Evolutionary conservation across 2,797 vertebrate species (phyloP), one percentile per base, ranked within the genome.

Genomic region (Otolemur crassicaudatus): DNA sequence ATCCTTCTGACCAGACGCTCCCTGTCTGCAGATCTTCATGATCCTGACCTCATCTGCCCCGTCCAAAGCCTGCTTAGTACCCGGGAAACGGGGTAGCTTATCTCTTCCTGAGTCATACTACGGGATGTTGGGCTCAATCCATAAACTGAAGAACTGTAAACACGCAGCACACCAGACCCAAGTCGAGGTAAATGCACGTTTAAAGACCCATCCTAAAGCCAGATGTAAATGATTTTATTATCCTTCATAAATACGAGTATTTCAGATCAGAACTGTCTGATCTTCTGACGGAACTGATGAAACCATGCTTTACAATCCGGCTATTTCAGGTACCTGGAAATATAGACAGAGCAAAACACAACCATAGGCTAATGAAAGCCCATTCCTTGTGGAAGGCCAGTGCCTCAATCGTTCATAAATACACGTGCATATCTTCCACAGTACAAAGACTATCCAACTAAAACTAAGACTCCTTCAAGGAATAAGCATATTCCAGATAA

Each of bases 401-500:
- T 27, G 34, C 69, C 63, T 31, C 14, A 2, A 1, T 3, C 65
- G 31, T 40, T n/a, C 17, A 11, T 70, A 56, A 77, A 46, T 23
- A 76, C n/a, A 40, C 8, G 31, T 67, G 2, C 7, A 8, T 27
- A 60, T 61, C 86, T 82, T 84, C 29, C 77, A 73, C 22, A 63
- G n/a, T 76, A 19, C 14, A 94, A 86, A 73, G 65, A 75, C 53
- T 69, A 27, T 40, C 60, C 37, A 65, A 87, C 37, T 69, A 58
- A 94, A 97, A 90, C 90, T 91, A 94, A 92, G 63, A 94, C 73
- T 86, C 76, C 53, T 94, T 95, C 60, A 94, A 96, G 91, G 81
- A 96, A 93, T 80, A 75, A 93, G 60, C 72, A 88, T 83, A 95
- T 90, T 77, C 76, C 67, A 94, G 82, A 89, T 85, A 85, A 97